Base-by-base conservation (phyloP, 1,140 invertebrate species). In the Caenorhabditis tropicalis region DNA sequence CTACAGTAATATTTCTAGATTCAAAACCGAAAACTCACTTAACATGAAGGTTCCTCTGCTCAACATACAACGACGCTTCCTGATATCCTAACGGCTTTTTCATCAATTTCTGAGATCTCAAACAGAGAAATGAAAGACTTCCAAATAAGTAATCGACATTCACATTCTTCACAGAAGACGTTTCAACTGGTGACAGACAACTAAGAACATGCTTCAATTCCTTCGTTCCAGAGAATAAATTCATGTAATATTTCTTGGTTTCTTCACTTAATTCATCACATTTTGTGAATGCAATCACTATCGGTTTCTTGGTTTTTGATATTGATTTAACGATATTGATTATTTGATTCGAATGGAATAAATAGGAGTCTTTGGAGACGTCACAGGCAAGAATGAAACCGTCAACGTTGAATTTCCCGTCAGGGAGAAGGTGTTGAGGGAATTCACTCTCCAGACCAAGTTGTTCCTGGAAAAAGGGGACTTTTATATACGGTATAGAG, bases 371-470 rank as follows among this genome's bases (percentile, higher is more conserved):
- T 74, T 95, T 93, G 91, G 95, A 96, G 53, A 99, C 96, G 92
- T 99, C 97, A 92, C 98, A 98, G 21, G 97, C 94, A 91, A 96
- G 96, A 24, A 99, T 92, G 92, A 98, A 99, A 65, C 97, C 97
- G 92, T 99, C 97, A 70, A 99, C 95, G 88, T 94, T 95, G 33
- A 98, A 93, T 90, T 96, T 95, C 10, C 97, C 97, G 90, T 98
- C 97, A 0, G 96, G 96, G 91, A 99, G 93, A 29, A 96, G 93
- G 92, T 95, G 95, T 92, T 98, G 96, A 88, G 98, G 96, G 91
- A 97, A 98, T 91, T 98, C 96, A 92, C 96, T 96, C 92, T 98
- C 96, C 87, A 96, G 56, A 16, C 89, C 89, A 7, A 89, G 83
- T 87, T 89, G 92, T 86, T 93, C 92, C 91, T 90, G 56, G 33